These are phyloP conservation scores for Poecile montanus DNA, from an alignment of 2,797 vertebrate genomes.

Conservation along the genomic window DNA sequence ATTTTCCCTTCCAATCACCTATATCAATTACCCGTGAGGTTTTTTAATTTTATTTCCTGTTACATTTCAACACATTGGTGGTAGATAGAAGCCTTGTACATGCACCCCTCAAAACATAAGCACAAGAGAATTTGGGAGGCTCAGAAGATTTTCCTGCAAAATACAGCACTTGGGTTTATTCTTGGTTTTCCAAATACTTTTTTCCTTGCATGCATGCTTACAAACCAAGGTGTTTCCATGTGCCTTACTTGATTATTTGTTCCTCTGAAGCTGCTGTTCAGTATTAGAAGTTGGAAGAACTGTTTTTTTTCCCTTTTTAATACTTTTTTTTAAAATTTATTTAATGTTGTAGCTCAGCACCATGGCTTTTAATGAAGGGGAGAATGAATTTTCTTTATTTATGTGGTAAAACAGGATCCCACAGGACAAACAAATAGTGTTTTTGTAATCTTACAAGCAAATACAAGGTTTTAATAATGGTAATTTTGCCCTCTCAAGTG, in stretches of 20 bases:
- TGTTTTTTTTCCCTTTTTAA: background rate
- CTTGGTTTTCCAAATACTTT: constrained; percentile 46
- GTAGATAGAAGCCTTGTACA: background rate
- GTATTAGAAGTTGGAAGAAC: background rate
- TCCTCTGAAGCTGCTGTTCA: background rate
- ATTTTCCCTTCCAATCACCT: constrained; percentile 39
- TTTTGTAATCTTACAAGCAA: background rate
- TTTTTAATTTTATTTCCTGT: constrained; percentile 63
- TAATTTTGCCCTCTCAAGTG: background rate
- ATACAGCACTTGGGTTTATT: background rate
- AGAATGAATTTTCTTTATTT: background rate
- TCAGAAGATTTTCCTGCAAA: constrained; percentile 38
- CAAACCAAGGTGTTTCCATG: constrained; percentile 18
- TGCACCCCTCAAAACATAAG: background rate
- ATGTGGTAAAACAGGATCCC: background rate
- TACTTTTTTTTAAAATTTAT: background rate
- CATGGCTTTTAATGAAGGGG: background rate
- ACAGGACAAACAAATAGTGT: background rate
- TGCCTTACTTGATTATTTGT: background rate
- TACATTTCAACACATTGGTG: constrained; percentile 6
- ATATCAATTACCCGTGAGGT: constrained; percentile 56
- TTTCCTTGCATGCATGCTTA: background rate
- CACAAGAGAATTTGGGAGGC: background rate
- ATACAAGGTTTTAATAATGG: background rate
- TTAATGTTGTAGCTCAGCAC: background rate